A percentile compares a stretch with the other conserved stretches of the same genome.
These are phyloP conservation scores for Bathybates hornii DNA, from an alignment of 2,113 vertebrate species.

Conservation along the genomic window DNA sequence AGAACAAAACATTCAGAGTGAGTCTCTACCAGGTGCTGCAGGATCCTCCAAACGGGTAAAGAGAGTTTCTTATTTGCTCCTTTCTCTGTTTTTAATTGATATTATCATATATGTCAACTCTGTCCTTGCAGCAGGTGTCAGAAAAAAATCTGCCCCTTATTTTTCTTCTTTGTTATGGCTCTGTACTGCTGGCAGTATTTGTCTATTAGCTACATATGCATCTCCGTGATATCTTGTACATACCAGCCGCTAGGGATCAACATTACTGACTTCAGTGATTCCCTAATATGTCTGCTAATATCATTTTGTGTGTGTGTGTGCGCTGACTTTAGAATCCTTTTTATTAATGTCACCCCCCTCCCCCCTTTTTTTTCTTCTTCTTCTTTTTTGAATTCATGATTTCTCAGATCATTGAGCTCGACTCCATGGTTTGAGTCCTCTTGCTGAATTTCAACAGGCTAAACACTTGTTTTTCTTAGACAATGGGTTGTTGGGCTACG, in stretches of 20 bases:
- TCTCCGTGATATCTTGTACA: background rate
- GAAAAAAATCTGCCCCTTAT: background rate
- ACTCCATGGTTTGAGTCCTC: background rate
- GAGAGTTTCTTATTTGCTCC: background rate
- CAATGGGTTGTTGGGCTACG: background rate
- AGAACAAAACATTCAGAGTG: constrained; percentile 89
- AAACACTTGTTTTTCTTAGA: background rate
- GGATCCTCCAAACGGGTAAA: constrained; percentile 80
- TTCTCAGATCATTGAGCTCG: background rate
- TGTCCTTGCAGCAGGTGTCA: background rate
- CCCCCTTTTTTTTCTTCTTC: too few relatives aligned
- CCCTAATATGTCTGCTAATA: background rate
- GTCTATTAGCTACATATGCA: background rate
- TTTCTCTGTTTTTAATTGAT: background rate
- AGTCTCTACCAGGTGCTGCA: constrained; percentile 88
- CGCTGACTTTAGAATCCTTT: background rate
- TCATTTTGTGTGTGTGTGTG: background rate
- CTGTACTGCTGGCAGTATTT: background rate
- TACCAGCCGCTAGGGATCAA: background rate
- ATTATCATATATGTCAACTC: background rate
- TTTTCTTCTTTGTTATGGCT: background rate
- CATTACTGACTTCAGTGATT: background rate
- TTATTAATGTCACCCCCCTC: background rate
- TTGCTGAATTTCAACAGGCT: background rate
- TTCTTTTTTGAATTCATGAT: background rate